Evolutionary conservation across 2,888 invertebrate species (phyloP).

Genomic region (Poecilus cupreus): DNA sequence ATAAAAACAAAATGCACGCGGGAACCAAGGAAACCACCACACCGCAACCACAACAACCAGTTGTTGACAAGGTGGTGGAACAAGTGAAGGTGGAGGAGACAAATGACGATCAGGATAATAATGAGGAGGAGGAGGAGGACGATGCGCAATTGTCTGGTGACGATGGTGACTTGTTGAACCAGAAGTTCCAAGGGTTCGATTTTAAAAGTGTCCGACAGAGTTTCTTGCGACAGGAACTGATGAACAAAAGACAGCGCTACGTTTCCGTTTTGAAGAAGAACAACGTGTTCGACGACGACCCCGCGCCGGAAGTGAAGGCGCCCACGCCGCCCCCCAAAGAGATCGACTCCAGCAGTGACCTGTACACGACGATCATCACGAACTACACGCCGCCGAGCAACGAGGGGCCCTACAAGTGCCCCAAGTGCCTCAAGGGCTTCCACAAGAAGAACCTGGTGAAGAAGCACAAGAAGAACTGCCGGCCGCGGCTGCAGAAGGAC

Average conservation of each 20-base stretch:
- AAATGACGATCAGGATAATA: not conserved
- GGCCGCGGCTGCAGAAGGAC: slow-evolving; percentile 73
- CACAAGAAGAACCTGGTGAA: slow-evolving; percentile 75
- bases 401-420: slow-evolving; percentile 74
- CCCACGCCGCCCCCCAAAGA: slow-evolving; percentile 68
- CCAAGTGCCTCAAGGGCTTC: slow-evolving; percentile 76
- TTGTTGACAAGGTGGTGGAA: not conserved
- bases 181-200: slow-evolving; percentile 70
- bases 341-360: slow-evolving; percentile 70
- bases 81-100: not conserved
- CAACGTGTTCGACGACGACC: slow-evolving; percentile 44
- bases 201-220: slow-evolving; percentile 69
- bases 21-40: slow-evolving; percentile 63
- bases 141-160: slow-evolving; percentile 67
- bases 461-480: slow-evolving; percentile 77
- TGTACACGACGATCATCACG: slow-evolving; percentile 72
- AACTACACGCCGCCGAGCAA: slow-evolving; percentile 72
- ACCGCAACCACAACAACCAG: not conserved
- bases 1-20: slow-evolving; percentile 75
- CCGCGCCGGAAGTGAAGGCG: slow-evolving; percentile 66
- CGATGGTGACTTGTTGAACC: slow-evolving; percentile 68
- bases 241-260: slow-evolving; percentile 63
- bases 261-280: slow-evolving; percentile 42
- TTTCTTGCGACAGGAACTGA: slow-evolving; percentile 68
- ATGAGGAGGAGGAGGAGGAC: slow-evolving; percentile 51